These are phyloP conservation scores for Luperina nickerlii DNA, from an alignment of 2,888 invertebrate species.

Conservation along the genomic window DNA sequence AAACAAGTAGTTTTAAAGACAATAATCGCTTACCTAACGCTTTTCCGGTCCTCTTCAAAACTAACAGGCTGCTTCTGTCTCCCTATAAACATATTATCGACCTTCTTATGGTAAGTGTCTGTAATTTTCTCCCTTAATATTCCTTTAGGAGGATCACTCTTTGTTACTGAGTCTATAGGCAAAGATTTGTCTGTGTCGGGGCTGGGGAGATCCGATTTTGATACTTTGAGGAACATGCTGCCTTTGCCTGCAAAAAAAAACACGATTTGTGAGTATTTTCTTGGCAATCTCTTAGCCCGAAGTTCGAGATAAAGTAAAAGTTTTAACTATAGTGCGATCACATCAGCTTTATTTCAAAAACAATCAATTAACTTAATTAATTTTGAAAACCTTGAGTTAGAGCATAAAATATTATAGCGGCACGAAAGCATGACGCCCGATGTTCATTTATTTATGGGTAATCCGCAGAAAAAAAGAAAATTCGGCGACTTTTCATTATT, in stretches of 20 bases:
- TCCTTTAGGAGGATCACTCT: conserved; percentile 90
- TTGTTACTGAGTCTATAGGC: conserved; percentile 82
- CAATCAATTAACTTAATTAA: neutral
- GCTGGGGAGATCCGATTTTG: conserved; percentile 85
- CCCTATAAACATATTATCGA: conserved; percentile 76
- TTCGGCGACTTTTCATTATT: too few relatives aligned
- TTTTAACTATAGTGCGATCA: neutral
- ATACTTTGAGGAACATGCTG: conserved; percentile 82
- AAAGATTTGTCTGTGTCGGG: conserved; percentile 86
- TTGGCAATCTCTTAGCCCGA: neutral
- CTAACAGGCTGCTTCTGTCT: conserved; percentile 80
- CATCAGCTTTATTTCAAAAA: neutral
- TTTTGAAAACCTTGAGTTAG: neutral
- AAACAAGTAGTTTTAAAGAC: neutral
- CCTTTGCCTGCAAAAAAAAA: conserved; percentile 79
- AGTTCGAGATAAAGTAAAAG: neutral
- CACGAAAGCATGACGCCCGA: neutral
- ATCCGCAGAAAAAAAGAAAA: neutral
- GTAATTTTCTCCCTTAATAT: conserved; percentile 91
- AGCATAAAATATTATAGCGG: neutral
- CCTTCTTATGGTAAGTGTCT: conserved; percentile 76
- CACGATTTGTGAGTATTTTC: neutral
- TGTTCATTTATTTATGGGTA: conserved; percentile 4
- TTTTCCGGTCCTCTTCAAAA: conserved; percentile 94
- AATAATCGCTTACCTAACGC: conserved; percentile 88